Conservation (phyloP, 2,888 invertebrate species). For the Tridacna crocea region DNA sequence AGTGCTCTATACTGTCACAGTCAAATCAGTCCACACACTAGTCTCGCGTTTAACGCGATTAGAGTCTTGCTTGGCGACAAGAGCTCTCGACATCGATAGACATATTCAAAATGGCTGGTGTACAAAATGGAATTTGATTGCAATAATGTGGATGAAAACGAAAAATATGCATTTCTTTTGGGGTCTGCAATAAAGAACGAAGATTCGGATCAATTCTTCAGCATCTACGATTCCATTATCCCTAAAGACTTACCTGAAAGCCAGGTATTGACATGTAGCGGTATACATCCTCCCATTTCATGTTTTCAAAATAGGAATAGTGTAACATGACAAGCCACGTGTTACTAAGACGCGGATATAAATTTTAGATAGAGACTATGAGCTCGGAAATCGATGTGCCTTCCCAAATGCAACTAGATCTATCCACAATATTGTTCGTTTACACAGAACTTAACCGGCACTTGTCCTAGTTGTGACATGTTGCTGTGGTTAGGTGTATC, state of each 20-base stretch:
- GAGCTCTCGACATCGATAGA: conserved; percentile 58
- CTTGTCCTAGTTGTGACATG: conserved; percentile 12
- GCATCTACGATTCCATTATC: conserved; percentile 77
- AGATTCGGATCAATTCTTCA: conserved; percentile 78
- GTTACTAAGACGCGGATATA: conserved; percentile 13
- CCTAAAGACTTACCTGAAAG: conserved; percentile 74
- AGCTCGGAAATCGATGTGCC: too few species aligned
- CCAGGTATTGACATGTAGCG: conserved; percentile 65
- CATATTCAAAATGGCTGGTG: conserved; percentile 74
- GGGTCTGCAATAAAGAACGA: conserved; percentile 80
- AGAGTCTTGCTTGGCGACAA: conserved; percentile 72
- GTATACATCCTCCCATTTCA: conserved; percentile 21
- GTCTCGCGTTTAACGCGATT: conserved; percentile 57
- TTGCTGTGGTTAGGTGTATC: not conserved
- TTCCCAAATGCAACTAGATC: too few species aligned
- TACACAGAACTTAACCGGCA: not conserved
- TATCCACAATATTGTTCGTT: not conserved
- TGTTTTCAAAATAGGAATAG: conserved; percentile 13
- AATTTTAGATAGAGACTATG: not conserved
- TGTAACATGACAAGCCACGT: conserved; percentile 15
- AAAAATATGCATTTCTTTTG: conserved; percentile 79
- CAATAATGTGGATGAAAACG: conserved; percentile 76
- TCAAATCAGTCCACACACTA: conserved; percentile 22
- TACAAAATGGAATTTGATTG: conserved; percentile 74
- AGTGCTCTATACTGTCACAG: conserved; percentile 22